Percentiles rank a stretch among this genome's conserved stretches.
Conservation (phyloP, 2,888 invertebrate genomes). For the Aricia artaxerxes region DNA sequence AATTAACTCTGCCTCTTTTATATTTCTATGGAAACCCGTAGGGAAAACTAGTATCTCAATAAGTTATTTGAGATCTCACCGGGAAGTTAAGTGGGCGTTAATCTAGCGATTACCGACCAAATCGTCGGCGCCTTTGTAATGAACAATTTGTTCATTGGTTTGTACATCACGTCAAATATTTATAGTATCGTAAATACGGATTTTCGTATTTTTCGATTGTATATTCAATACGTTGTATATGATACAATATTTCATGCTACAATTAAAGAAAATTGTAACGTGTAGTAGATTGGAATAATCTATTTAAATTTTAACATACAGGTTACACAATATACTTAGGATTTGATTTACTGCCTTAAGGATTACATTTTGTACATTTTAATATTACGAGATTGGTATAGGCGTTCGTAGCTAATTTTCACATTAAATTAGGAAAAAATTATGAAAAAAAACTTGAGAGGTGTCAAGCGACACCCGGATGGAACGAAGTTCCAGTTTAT, state of each 20-base stretch:
- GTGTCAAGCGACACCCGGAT: no score
- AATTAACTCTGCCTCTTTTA: background rate
- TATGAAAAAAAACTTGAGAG: no score
- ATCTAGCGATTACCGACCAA: conserved; percentile 73
- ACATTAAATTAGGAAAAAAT: no score
- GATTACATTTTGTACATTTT: background rate
- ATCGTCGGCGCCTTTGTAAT: conserved; percentile 53
- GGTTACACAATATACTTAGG: background rate
- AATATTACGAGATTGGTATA: background rate
- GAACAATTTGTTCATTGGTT: conserved; percentile 60
- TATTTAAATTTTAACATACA: background rate
- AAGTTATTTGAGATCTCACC: conserved; percentile 34
- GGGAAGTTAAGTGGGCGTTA: conserved; percentile 64
- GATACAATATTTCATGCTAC: background rate
- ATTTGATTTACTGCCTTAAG: background rate
- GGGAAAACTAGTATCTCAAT: background rate
- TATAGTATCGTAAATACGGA: conserved; percentile 43
- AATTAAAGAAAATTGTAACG: background rate
- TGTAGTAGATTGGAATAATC: background rate
- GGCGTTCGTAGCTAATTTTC: no score
- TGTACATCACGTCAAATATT: conserved; percentile 64
- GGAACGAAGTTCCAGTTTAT: no score
- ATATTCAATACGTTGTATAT: conserved; percentile 1
- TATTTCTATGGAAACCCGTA: background rate
- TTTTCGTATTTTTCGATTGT: conserved; percentile 30